phyloP scores from a whole-genome alignment of 2,888 invertebrate species.

The Eristalinus aeneus region DNA sequence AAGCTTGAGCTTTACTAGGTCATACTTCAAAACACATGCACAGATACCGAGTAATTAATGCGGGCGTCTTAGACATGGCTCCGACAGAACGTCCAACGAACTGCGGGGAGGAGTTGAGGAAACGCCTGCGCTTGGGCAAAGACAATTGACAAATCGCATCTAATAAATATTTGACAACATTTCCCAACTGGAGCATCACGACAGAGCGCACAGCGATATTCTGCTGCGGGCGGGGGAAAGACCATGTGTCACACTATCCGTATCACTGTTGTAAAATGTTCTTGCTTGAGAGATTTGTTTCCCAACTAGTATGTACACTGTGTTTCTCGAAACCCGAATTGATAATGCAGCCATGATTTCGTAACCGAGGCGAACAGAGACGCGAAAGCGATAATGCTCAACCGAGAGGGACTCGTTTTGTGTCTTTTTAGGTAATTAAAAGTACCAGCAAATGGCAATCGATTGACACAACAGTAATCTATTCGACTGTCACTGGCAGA shows the following conservation, averaged over 20 bases:
- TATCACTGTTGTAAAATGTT: slow-evolving; percentile 31
- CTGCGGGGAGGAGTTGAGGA: not conserved
- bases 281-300: slow-evolving; percentile 36
- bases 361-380: not conserved
- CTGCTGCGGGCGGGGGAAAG: not conserved
- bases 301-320: not conserved
- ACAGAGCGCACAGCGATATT: not conserved
- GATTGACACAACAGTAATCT: slow-evolving; percentile 62
- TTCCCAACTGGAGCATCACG: slow-evolving; percentile 52
- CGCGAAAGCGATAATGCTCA: slow-evolving; percentile 18
- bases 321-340: slow-evolving; percentile 9
- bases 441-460: slow-evolving; percentile 45
- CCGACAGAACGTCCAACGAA: not conserved
- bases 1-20: slow-evolving; percentile 37
- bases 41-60: slow-evolving; percentile 36
- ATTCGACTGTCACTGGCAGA: slow-evolving; percentile 41
- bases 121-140: slow-evolving; percentile 13
- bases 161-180: slow-evolving; percentile 59
- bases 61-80: slow-evolving; percentile 22
- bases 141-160: slow-evolving; percentile 52
- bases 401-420: not conserved
- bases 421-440: slow-evolving; percentile 45
- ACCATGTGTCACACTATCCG: slow-evolving; percentile 8
- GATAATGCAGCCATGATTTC: slow-evolving; percentile 35
- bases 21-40: slow-evolving; percentile 62